These are phyloP conservation scores for Tauraco erythrolophus DNA, from an alignment of 2,113 vertebrate species.

Conservation along the genomic window DNA sequence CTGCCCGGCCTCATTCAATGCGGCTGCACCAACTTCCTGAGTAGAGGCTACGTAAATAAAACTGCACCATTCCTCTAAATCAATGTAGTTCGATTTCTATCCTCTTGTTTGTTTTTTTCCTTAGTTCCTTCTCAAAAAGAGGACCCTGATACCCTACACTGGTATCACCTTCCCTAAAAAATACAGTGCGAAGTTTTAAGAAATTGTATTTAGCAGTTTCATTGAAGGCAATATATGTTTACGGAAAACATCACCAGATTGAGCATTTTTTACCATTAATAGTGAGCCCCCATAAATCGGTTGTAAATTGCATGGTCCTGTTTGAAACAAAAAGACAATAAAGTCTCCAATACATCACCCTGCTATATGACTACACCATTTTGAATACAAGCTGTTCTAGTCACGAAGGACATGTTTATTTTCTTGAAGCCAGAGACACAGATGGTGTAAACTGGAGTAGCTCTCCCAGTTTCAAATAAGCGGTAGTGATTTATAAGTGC, in stretches of 20 bases:
- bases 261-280: constrained; percentile 16
- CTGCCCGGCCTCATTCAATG: accelerated
- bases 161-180: not conserved
- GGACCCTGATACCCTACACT: not conserved
- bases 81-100: not conserved
- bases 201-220: not conserved
- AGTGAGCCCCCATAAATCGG: not conserved
- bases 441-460: constrained; percentile 36
- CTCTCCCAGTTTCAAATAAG: not conserved
- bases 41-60: not conserved
- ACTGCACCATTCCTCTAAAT: not conserved
- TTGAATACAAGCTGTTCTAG: constrained; percentile 41
- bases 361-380: constrained; percentile 14
- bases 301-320: not conserved
- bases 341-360: not conserved
- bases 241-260: not conserved
- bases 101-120: not conserved
- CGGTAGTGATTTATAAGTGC: not conserved
- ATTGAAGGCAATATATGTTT: not conserved
- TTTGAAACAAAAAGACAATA: constrained; percentile 26
- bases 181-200: not conserved
- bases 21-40: not conserved
- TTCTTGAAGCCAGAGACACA: constrained; percentile 18
- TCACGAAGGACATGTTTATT: constrained; percentile 42
- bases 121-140: not conserved